Conservation (phyloP, 2,797 vertebrate genomes). For the Lacerta agilis region DNA sequence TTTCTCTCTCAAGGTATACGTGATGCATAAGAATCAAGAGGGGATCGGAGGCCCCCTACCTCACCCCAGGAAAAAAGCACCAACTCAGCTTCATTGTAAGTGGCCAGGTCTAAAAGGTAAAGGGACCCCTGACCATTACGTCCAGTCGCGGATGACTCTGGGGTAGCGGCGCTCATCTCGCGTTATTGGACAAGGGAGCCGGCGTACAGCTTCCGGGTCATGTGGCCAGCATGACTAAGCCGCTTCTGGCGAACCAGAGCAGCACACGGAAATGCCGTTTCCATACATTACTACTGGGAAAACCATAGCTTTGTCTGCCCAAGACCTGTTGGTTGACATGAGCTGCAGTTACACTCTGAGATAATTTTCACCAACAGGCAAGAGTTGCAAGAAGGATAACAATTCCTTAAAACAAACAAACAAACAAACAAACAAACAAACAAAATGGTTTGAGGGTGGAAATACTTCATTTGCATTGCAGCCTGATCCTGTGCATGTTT, state of each 20-base stretch:
- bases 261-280: too few species aligned
- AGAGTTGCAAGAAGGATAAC: background rate
- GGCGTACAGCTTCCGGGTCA: too few species aligned
- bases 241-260: too few species aligned
- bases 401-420: too few species aligned
- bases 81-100: fast-evolving
- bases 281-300: too few species aligned
- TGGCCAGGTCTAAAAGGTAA: background rate
- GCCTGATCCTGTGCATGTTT: too few species aligned
- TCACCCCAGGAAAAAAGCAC: background rate
- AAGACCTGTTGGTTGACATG: background rate
- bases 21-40: background rate
- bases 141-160: too few species aligned
- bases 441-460: background rate
- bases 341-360: background rate
- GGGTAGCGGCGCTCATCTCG: too few species aligned
- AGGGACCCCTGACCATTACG: too few species aligned
- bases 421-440: background rate
- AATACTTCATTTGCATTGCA: background rate
- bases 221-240: too few species aligned
- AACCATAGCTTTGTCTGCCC: too few species aligned
- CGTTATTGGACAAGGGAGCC: too few species aligned
- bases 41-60: background rate
- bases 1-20: background rate
- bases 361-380: background rate